Evolutionary conservation across 2,113 vertebrate genomes (phyloP).

Genomic region (Capreolus pygargus): DNA sequence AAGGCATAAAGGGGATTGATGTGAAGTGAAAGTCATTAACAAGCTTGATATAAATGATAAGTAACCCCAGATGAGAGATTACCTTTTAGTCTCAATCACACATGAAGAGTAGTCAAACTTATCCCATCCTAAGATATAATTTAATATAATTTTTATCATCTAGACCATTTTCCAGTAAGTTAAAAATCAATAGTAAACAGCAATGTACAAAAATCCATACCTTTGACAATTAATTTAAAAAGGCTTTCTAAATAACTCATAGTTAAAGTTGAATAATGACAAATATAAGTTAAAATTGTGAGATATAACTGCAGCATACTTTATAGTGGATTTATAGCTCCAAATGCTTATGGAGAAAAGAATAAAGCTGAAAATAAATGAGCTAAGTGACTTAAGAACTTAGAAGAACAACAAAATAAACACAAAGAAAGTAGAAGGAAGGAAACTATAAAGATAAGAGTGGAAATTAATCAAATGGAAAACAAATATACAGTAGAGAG

Average conservation of each 20-base stretch:
- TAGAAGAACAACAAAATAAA: constrained; percentile 75
- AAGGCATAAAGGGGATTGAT: not conserved
- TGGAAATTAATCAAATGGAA: constrained; percentile 72
- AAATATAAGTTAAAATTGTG: not conserved
- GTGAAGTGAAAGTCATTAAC: not conserved
- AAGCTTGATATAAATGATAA: not conserved
- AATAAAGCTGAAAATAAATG: constrained; percentile 64
- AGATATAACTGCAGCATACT: constrained; percentile 9
- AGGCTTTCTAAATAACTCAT: not conserved
- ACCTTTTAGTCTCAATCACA: not conserved
- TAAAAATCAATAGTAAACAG: not conserved
- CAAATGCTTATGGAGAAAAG: constrained; percentile 43
- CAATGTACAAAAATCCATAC: not conserved
- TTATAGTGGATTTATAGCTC: constrained; percentile 48
- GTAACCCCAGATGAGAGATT: not conserved
- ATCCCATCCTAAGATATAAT: not conserved
- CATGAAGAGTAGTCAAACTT: not conserved
- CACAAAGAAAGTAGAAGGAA: constrained; percentile 70
- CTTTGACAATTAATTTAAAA: constrained; percentile 19
- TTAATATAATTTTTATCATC: constrained; percentile 20
- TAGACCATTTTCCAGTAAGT: not conserved
- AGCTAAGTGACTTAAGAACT: constrained; percentile 58
- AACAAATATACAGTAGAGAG: constrained; percentile 69
- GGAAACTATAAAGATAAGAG: constrained; percentile 78
- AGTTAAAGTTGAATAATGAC: not conserved